A percentile compares a stretch with the other conserved stretches of the same genome.
Conservation (phyloP, 2,888 invertebrate species). For the Plutella xylostella region DNA sequence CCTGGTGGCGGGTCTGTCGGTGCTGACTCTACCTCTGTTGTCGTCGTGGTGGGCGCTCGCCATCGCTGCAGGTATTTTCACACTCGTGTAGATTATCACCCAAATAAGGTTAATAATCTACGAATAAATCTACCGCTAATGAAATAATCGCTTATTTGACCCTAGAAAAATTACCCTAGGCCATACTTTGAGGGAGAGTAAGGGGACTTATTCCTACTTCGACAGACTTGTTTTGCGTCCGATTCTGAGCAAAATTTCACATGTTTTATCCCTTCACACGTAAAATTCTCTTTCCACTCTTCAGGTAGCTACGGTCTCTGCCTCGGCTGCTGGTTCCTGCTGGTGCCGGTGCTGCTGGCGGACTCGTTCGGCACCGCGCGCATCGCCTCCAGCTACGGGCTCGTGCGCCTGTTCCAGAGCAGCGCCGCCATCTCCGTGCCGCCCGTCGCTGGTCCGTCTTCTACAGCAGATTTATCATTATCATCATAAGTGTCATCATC, state of each 20-base stretch:
- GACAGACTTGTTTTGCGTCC: no score
- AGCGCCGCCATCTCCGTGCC: conserved; percentile 79
- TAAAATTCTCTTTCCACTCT: neutral
- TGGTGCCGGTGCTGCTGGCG: conserved; percentile 79
- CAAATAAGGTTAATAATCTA: no score
- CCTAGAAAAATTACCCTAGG: no score
- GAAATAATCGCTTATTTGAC: no score
- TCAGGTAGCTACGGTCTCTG: conserved; percentile 76
- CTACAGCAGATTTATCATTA: no score
- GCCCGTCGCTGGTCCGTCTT: conserved; percentile 72
- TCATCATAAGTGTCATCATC: no score
- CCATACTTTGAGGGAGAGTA: no score
- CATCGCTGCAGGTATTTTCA: conserved; percentile 68
- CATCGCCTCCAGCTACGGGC: conserved; percentile 80
- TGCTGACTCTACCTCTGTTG: conserved; percentile 74
- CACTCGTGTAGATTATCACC: no score
- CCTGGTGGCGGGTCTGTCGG: conserved; percentile 76
- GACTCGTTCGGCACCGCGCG: conserved; percentile 81
- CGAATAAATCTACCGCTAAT: no score
- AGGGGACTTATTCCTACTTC: no score
- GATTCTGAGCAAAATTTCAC: no score
- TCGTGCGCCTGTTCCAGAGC: conserved; percentile 82
- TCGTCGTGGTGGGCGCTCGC: conserved; percentile 75
- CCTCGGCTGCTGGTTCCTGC: conserved; percentile 81
- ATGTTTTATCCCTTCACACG: no score